Evolutionary conservation across 2,797 vertebrate genomes (phyloP).

Genomic region (Gorsachius magnificus): DNA sequence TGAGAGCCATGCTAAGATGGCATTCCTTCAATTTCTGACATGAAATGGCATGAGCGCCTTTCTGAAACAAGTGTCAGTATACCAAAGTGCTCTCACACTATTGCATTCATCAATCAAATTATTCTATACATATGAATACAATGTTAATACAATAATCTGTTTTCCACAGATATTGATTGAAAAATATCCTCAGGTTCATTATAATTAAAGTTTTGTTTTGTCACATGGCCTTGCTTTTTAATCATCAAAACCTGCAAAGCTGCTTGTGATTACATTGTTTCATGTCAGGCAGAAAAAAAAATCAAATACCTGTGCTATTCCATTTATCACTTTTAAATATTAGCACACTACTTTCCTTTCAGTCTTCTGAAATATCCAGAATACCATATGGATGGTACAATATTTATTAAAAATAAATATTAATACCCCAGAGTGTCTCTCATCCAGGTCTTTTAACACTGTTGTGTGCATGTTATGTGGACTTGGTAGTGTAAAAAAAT

Average conservation of each 20-base stretch:
- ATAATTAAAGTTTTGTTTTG: background rate
- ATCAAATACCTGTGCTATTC: background rate
- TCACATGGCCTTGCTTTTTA: background rate
- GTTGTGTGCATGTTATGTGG: background rate
- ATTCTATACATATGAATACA: background rate
- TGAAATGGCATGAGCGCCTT: background rate
- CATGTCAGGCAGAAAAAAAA: background rate
- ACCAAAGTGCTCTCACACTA: too few species aligned
- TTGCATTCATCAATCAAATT: background rate
- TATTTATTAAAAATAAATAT: background rate
- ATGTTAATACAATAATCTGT: background rate
- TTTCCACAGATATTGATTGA: background rate
- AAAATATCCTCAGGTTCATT: background rate
- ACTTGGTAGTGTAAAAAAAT: background rate
- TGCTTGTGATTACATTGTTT: background rate
- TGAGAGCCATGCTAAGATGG: background rate
- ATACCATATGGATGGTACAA: background rate
- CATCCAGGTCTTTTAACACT: background rate
- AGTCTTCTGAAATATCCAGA: background rate
- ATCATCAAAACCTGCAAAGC: background rate
- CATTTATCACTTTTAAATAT: background rate
- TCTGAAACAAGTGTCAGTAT: background rate
- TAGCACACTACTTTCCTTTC: background rate
- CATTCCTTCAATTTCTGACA: background rate
- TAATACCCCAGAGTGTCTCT: background rate